Conservation (phyloP, 2,113 vertebrate genomes). For the Xiphophorus couchianus region DNA sequence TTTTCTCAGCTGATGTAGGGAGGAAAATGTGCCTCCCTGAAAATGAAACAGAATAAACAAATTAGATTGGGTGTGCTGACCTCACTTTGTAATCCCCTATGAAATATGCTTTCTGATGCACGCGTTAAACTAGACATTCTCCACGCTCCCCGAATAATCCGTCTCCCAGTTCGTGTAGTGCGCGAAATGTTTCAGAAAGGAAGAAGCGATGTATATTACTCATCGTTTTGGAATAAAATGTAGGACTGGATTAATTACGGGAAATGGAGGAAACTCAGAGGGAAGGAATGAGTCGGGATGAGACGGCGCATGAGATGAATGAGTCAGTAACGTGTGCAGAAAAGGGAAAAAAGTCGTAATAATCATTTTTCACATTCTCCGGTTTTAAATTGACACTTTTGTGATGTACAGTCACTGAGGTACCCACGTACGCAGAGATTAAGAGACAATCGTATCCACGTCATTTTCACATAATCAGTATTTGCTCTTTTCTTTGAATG, state of each 20-base stretch:
- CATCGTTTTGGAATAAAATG: constrained; percentile 43
- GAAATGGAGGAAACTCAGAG: constrained; percentile 20
- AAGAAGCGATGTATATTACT: constrained; percentile 41
- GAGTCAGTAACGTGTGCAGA: constrained; percentile 7
- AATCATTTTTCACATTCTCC: constrained; percentile 2
- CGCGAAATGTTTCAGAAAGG: constrained; percentile 2
- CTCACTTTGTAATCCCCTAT: constrained; percentile 59
- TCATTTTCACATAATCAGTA: not conserved
- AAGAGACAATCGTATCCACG: not conserved
- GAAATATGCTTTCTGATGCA: constrained; percentile 37
- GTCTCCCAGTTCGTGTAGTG: constrained; percentile 9
- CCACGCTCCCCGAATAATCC: constrained; percentile 7
- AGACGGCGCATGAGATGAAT: constrained; percentile 32
- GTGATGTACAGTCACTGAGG: not conserved
- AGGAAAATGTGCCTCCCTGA: constrained; percentile 45
- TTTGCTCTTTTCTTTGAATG: not conserved
- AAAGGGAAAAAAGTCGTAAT: not conserved
- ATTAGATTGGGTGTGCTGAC: constrained; percentile 64
- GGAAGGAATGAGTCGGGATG: constrained; percentile 1
- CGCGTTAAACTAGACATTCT: constrained; percentile 18
- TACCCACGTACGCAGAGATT: too few relatives aligned
- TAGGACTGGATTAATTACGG: constrained; percentile 54
- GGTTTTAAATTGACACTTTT: not conserved
- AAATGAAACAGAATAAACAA: constrained; percentile 72
- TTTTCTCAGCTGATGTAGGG: constrained; percentile 36